Base-by-base conservation (phyloP, 2,113 vertebrate genomes). In the Aegotheles bennettii region DNA sequence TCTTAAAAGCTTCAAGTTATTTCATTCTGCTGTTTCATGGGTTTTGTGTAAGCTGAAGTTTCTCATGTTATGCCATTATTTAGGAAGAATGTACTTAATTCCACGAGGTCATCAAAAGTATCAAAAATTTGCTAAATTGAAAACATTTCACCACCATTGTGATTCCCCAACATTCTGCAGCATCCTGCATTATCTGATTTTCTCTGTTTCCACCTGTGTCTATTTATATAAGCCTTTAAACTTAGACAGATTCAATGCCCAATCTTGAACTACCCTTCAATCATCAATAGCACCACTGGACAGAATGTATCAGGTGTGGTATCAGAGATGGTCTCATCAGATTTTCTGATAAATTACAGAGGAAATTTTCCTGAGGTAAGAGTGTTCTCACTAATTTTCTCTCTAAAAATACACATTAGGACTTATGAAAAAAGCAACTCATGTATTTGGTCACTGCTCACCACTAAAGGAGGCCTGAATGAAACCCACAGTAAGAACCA, bases 1-100 rank as follows among this genome's bases (percentile, higher is more conserved):
- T 90, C 19, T 89, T 76, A 59, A 93, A 97, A 95, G 69, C 59
- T 40, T 88, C n/a, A 75, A 71, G 35, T 75, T 85, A 90, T 69
- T 81, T 85, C 47, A 28, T 56, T 91, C 26, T 74, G 50, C 28
- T 80, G 11, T 67, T 81, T 38, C 19, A 7, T 3, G 2, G 0
- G 10, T 85, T 89, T 74, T 91, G 70, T 84, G 71, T 63, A 89
- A 96, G 45, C 67, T 87, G 67, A 81, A 89, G 84, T 77, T 85
- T 95, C 84, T 91, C 15, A 13, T 88, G 51, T 92, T 94, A 93
- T 73, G 84, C 75, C 60, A 89, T 70, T 89, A 80, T 33, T 35
- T 82, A 93, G 53, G 43, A 78, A 95, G 40, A 42, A 94, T 38
- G 28, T 38, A 86, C 36, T 87, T 84, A 65, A 91, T 89, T 90